Base-by-base conservation (phyloP, 2,888 invertebrate species). In the Aproaerema taeniolella region DNA sequence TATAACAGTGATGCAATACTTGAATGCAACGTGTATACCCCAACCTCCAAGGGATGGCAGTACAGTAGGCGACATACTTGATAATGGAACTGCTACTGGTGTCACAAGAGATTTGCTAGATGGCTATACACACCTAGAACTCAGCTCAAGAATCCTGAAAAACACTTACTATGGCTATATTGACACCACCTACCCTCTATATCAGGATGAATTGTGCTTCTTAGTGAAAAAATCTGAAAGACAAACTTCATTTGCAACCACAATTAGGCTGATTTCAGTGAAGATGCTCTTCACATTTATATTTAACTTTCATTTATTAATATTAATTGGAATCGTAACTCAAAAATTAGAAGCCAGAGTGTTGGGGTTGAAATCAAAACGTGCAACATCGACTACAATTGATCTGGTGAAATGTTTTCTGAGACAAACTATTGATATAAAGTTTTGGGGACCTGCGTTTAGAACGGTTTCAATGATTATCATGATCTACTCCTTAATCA, bases 171-270 rank as follows among this genome's bases (percentile, higher is more conserved):
- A 79, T 10, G 80, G 80, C 1, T 77, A 74, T 35, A 83, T 88
- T 10, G 90, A 90, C 41, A 75, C 76, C 1, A 88, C 89, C 0
- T 78, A 87, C 35, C 88, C 88, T 2, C 66, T 88, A 4, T 67
- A 58, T 7, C 86, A 89, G 43, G 89, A 90, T 44, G 86, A 87
- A 51, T 50, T 90, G 7, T 89, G 90, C 54, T 88, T 89, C 36
- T 47, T 90, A 15, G 73, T 89, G 4, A 87, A 87, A 39, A 88
- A 88, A 48, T 75, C 88, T 0, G 61, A 61, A 7, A 66, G 64
- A n/a, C 83, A 88, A 40, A 79, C 88, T 0, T 71, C 85, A 1
- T 88, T 89, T 49, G 79, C 72, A 51, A 79, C 81, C 6, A 68
- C 71, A 1, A 50, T 81, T 20, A 66, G 72, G 39, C 46, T 81